These are phyloP conservation scores for Chloromyia formosa DNA, from an alignment of 2,888 invertebrate genomes.

Conservation along the genomic window DNA sequence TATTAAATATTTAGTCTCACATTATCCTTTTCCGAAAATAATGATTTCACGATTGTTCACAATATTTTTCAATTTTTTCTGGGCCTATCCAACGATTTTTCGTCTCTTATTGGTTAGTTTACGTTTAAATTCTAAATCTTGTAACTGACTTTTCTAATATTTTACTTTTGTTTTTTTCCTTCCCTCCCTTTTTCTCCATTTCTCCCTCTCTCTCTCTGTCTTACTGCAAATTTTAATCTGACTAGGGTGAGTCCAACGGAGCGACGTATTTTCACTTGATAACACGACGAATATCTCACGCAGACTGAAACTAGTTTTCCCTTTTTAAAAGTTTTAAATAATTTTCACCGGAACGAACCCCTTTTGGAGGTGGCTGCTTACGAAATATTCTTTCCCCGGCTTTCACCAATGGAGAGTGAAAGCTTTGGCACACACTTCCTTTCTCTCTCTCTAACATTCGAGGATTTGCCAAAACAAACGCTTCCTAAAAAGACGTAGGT, in stretches of 20 bases:
- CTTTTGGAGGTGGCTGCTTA: background rate
- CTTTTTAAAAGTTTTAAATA: background rate
- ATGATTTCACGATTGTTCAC: too few relatives aligned
- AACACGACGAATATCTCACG: slow-evolving; percentile 47
- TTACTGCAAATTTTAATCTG: background rate
- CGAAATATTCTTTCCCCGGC: background rate
- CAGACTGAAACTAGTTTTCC: slow-evolving; percentile 41
- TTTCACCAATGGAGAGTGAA: slow-evolving; percentile 40
- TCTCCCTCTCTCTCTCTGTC: too few relatives aligned
- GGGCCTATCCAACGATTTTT: too few relatives aligned
- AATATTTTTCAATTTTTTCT: too few relatives aligned
- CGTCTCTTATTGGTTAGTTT: too few relatives aligned
- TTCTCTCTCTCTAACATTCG: background rate
- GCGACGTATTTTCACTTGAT: slow-evolving; percentile 29
- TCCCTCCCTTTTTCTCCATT: too few relatives aligned
- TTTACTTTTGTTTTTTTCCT: too few relatives aligned
- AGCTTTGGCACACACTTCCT: background rate
- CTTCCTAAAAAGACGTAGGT: background rate
- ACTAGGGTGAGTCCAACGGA: slow-evolving; percentile 18
- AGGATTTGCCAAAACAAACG: background rate
- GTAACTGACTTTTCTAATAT: too few relatives aligned
- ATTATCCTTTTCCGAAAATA: too few relatives aligned
- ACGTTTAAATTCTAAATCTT: background rate
- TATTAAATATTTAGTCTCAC: too few relatives aligned
- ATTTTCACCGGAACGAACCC: slow-evolving; percentile 10